Percentiles rank a stretch among this genome's conserved stretches.
Evolutionary conservation across 2,888 invertebrate genomes (phyloP).

Genomic region (Eupithecia centaureata): DNA sequence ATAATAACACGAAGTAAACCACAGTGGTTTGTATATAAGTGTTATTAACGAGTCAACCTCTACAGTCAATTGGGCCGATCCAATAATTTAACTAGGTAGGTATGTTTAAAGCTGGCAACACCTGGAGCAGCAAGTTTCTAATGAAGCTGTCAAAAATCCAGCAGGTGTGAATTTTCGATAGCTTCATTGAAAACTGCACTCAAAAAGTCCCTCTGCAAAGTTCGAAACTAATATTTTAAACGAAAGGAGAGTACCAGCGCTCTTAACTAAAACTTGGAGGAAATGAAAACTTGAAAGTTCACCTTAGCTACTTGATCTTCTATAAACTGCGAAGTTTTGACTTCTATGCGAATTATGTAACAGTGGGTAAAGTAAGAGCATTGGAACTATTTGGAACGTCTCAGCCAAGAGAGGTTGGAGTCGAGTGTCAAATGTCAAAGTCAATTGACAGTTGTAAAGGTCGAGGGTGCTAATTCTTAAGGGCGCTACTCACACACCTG

Average conservation of each 20-base stretch:
- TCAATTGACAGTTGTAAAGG: no score
- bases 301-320: constrained; percentile 30
- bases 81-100: no score
- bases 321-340: constrained; percentile 28
- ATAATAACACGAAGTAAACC: no score
- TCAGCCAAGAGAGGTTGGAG: no score
- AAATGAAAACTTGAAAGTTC: constrained; percentile 23
- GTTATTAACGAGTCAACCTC: no score
- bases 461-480: no score
- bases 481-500: no score
- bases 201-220: neutral
- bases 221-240: constrained; percentile 2
- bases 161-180: neutral
- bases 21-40: no score
- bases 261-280: neutral
- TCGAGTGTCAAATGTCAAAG: no score
- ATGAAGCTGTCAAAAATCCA: neutral
- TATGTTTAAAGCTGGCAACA: no score
- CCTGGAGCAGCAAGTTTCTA: neutral
- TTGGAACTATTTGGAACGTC: neutral
- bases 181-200: constrained; percentile 1
- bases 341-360: constrained; percentile 28
- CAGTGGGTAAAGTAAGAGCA: constrained; percentile 13
- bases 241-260: neutral
- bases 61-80: no score